These are phyloP conservation scores for Tetropium fuscum DNA, from an alignment of 2,888 invertebrate species.

Conservation along the genomic window DNA sequence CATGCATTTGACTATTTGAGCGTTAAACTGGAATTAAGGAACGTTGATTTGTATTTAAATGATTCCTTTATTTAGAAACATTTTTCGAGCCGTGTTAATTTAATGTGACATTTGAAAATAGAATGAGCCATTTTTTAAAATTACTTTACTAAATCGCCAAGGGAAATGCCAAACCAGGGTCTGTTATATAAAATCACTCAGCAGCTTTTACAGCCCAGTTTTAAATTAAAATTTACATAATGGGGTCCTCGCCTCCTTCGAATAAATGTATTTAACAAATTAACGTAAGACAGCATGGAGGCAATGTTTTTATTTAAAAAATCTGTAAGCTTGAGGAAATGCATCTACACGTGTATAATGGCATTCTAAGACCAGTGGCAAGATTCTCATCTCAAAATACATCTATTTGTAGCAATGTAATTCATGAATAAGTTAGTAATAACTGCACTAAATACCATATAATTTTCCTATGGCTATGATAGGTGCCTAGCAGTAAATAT, in stretches of 20 bases:
- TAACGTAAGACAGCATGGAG: conserved; percentile 19
- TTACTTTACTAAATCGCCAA: conserved; percentile 50
- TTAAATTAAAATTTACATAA: conserved; percentile 53
- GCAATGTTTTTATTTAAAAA: not conserved
- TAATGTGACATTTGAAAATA: conserved; percentile 28
- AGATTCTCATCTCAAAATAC: no score
- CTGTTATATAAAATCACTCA: conserved; percentile 45
- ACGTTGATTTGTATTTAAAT: conserved; percentile 11
- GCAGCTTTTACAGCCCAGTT: conserved; percentile 48
- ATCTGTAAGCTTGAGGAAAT: conserved; percentile 1
- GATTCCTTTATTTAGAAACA: conserved; percentile 5
- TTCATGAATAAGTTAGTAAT: no score
- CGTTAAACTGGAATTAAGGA: not conserved
- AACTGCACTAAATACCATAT: no score
- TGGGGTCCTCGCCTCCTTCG: conserved; percentile 31
- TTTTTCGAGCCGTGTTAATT: conserved; percentile 14
- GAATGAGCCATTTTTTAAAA: conserved; percentile 48
- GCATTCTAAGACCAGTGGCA: no score
- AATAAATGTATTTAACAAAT: conserved; percentile 42
- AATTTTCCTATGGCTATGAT: no score
- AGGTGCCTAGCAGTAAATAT: no score
- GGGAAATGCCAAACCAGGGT: conserved; percentile 42
- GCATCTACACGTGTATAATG: no score
- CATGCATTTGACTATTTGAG: no score
- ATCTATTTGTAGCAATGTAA: no score